Evolutionary conservation across 1,140 invertebrate genomes (phyloP), one percentile per base, ranked within the genome.

Genomic region (Lucilia cuprina): DNA sequence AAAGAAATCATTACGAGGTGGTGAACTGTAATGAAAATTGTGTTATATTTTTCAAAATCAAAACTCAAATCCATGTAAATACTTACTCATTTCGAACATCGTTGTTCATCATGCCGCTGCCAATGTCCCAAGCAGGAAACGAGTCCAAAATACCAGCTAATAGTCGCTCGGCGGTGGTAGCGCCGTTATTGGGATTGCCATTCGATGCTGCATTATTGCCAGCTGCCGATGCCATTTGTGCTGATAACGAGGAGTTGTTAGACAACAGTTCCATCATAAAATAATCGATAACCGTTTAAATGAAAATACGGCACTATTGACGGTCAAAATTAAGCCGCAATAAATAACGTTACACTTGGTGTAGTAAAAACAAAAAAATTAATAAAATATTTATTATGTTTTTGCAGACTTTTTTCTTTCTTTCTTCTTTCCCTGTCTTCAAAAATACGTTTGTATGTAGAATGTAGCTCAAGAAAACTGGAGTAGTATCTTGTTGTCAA

Each of bases 241-340:
- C 87, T 41, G 88, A 87, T 87, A 90, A 10, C 10, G 55, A 85
- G 87, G 41, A 84, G 87, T 88, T 90, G 89, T 89, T 88, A 86
- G 87, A 88, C 88, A 90, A 87, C 83, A 90, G 89, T 87, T 90
- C 89, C 89, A 90, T 90, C 87, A 90, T 90, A 90, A 90, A 86
- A 21, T 83, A 30, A 17, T 49, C n/a, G 49, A 34, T 84, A 80
- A 65, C 19, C 77, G 77, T 49, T 80, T 80, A 30, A 80, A 50
- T 14, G 47, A 80, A 21, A 19, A 19, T 49, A 80, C 77, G 77
- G 77, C 77, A 50, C 77, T 80, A 80, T 80, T 80, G 77, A 80
- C 41, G 77, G 77, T 50, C 77, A 80, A 80, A 80, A 49, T 80
- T 9, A 80, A 50, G 41, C 77, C 77, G 77, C 77, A 80, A 49